Evolutionary conservation across 2,797 vertebrate species (phyloP), one percentile per base, ranked within the genome.

Genomic region (Dipus sagitta): DNA sequence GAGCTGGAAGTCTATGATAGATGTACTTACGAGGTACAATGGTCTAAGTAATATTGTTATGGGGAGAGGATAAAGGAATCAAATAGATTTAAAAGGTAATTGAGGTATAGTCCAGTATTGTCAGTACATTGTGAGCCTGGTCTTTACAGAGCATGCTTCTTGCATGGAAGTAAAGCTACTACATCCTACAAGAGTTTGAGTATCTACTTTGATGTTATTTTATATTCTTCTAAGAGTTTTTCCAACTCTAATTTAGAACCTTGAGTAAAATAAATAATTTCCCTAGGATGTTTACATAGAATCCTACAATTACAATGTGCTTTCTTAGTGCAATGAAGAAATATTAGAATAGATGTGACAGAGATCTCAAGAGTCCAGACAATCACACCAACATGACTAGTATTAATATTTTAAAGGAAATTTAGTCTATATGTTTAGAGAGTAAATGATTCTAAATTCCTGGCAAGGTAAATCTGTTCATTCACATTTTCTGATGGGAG

Each of bases 41-140:
- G 24, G 26, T 65, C 80, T 80, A 84, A 93, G 75, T 47, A 42
- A 86, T 84, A 87, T 34, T 34, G 38, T 91, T 94, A 85, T 65
- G 32, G 60, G 60, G 32, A 65, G 62, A 92, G 23, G 10, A 3
- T 71, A 90, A 78, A 94, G n/a, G 32, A 77, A 30, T 3, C 54
- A 23, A 92, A 34, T 65, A 62, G 77, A 80, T 30, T 52, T 70
- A 6, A 83, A 58, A 86, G n/a, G 11, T 81, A 67, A 80, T n/a
- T 38, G 13, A 2, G n/a, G 77, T 93, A 74, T 75, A 91, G 87
- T 87, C 21, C 11, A 2, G 2, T 89, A 52, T 67, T 71, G 60
- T 78, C 54, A 65, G 54, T 8, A 28, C 17, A 82, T 65, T 86
- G 58, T 80, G 65, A 87, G 65, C 62, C 38, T 76, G 65, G 6